Percentiles rank a stretch among this genome's conserved stretches.
Evolutionary conservation across 1,140 invertebrate species (phyloP).

Genomic region (Coenobita brevimanus): DNA sequence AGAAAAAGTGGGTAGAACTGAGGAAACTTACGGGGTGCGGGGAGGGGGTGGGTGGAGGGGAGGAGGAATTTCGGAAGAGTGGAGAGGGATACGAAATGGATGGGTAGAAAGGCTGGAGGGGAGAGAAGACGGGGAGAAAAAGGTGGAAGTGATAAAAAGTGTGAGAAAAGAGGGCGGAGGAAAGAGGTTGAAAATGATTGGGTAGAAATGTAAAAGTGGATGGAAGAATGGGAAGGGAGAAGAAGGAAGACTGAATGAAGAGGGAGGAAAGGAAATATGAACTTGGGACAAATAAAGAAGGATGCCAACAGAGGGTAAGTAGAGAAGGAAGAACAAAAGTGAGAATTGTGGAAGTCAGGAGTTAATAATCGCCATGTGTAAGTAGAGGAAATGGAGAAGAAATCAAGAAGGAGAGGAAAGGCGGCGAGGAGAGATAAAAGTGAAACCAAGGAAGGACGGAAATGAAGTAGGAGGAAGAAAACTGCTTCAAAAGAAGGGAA

Average conservation of each 20-base stretch:
- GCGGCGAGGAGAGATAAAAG: background rate
- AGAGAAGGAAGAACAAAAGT: too few relatives aligned
- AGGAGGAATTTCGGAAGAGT: background rate
- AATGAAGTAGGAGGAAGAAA: too few relatives aligned
- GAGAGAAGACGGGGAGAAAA: background rate
- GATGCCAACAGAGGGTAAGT: too few relatives aligned
- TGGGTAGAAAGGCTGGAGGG: background rate
- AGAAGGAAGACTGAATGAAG: background rate
- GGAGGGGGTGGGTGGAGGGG: background rate
- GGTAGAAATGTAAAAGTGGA: background rate
- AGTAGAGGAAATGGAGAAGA: background rate
- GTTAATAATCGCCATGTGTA: too few relatives aligned
- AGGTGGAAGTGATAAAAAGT: background rate
- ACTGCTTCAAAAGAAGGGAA: too few relatives aligned
- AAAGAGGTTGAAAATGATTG: background rate
- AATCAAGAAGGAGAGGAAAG: background rate
- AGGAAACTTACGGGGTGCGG: background rate
- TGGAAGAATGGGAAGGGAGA: background rate
- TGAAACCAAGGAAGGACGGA: background rate
- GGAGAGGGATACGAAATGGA: background rate
- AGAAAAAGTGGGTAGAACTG: background rate
- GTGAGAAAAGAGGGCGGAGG: background rate
- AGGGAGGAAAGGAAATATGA: background rate
- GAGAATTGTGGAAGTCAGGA: too few relatives aligned
- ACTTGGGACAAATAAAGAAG: too few relatives aligned